phyloP scores from a whole-genome alignment of 2,797 vertebrate genomes.

The Gymnothorax reevesii region DNA sequence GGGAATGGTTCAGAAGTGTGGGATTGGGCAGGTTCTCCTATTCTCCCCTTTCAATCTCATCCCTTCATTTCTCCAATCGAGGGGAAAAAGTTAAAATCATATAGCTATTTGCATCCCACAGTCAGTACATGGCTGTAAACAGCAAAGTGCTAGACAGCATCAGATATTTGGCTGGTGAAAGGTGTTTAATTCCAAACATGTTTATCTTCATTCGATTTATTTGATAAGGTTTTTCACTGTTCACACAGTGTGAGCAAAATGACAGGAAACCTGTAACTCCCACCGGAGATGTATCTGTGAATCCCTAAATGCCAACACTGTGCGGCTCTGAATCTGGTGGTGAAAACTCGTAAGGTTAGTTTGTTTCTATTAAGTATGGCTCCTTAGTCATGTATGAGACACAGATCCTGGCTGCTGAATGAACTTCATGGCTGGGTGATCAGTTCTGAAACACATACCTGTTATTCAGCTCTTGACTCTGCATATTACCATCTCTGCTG shows the following conservation, averaged over 20 bases:
- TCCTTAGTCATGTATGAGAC: slow-evolving; percentile 34
- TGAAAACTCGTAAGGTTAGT: background rate
- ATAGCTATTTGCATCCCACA: slow-evolving; percentile 3
- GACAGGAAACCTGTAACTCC: slow-evolving; percentile 7
- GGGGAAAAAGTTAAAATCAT: background rate
- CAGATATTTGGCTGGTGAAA: slow-evolving; percentile 19
- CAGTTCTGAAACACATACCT: background rate
- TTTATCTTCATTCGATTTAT: background rate
- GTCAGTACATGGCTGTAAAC: slow-evolving; percentile 13
- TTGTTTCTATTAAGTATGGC: background rate
- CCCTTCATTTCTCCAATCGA: background rate
- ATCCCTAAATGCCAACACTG: background rate
- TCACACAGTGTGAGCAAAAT: background rate
- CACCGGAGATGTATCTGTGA: background rate
- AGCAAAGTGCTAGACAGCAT: background rate
- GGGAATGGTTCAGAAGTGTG: background rate
- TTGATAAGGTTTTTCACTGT: background rate
- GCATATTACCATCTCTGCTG: background rate
- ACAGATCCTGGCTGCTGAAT: slow-evolving; percentile 10
- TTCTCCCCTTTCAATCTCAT: background rate
- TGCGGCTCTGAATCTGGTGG: background rate
- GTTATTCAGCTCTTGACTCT: background rate
- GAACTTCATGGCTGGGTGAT: background rate
- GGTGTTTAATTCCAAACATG: background rate
- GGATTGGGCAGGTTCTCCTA: background rate